phyloP scores from a whole-genome alignment of 35 echinoderm and acorn worm species.

The Hemicentrotus pulcherrimus region DNA sequence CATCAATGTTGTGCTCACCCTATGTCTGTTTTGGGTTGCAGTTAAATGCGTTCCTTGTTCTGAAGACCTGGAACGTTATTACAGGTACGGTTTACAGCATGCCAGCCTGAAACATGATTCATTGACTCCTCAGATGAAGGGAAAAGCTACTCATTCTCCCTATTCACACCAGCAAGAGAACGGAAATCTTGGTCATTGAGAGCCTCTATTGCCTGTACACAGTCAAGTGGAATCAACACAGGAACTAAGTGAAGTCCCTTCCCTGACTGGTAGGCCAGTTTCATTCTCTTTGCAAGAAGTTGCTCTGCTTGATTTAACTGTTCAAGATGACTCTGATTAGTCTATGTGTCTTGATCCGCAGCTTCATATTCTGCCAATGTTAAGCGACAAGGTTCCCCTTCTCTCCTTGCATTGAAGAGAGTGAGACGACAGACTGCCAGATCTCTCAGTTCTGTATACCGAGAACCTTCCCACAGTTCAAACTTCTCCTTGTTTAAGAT shows the following conservation, averaged over 20 bases:
- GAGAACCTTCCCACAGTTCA: no score
- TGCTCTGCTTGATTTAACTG: constrained; percentile 61
- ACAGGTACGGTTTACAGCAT: constrained; percentile 50
- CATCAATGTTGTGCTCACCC: constrained; percentile 65
- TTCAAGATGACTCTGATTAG: constrained; percentile 15
- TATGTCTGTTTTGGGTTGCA: constrained; percentile 66
- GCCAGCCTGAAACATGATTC: constrained; percentile 77
- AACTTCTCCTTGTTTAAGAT: no score
- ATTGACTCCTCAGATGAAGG: constrained; percentile 38
- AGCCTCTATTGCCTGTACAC: constrained; percentile 5
- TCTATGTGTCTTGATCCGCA: constrained; percentile 48
- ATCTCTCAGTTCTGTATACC: constrained; percentile 56
- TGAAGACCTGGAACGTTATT: constrained; percentile 41
- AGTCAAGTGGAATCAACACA: constrained; percentile 65
- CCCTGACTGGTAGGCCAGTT: constrained; percentile 66
- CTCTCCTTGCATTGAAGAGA: constrained; percentile 72
- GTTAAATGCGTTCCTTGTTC: constrained; percentile 39
- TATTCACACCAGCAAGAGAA: background rate
- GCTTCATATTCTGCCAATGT: constrained; percentile 54
- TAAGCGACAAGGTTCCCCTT: constrained; percentile 65
- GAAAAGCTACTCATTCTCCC: constrained; percentile 54
- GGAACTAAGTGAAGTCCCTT: constrained; percentile 66
- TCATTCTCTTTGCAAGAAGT: constrained; percentile 26
- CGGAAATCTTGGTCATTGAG: constrained; percentile 47
- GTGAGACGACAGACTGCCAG: constrained; percentile 62